These are phyloP conservation scores for Sebastes nivosus DNA, from an alignment of 2,797 vertebrate genomes.

Conservation along the genomic window DNA sequence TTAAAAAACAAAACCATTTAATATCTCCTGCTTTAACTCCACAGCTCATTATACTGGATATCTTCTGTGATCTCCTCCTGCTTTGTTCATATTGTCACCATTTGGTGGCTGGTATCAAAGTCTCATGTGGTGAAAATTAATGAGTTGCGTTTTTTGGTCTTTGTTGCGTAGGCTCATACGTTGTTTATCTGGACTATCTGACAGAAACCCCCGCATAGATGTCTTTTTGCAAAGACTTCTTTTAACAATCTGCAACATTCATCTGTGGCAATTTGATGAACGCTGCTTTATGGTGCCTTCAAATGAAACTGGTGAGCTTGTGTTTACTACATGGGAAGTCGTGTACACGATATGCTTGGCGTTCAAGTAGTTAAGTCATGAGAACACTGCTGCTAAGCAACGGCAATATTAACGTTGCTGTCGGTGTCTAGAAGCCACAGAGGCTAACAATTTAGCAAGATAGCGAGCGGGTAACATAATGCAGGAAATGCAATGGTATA, in stretches of 20 bases:
- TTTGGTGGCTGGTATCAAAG: constrained; percentile 45
- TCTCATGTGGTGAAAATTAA: constrained; percentile 51
- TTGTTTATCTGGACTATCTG: constrained; percentile 12
- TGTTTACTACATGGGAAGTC: not conserved
- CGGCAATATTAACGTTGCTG: too few relatives aligned
- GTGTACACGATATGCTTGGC: not conserved
- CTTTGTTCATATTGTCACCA: constrained; percentile 48
- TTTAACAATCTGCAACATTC: constrained; percentile 10
- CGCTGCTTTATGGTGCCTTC: not conserved
- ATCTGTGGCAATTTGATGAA: constrained; percentile 7
- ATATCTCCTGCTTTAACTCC: constrained; percentile 39
- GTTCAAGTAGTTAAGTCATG: not conserved
- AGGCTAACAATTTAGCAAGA: too few relatives aligned
- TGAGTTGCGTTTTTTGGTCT: constrained; percentile 37
- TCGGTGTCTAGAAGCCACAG: too few relatives aligned
- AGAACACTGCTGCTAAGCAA: not conserved
- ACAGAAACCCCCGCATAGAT: constrained; percentile 20
- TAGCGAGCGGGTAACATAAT: too few relatives aligned
- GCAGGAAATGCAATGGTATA: too few relatives aligned
- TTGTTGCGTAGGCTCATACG: constrained; percentile 16
- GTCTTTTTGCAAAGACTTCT: not conserved
- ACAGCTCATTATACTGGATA: constrained; percentile 44
- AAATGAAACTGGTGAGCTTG: not conserved
- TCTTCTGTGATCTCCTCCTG: constrained; percentile 38
- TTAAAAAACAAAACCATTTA: constrained; percentile 44